Evolutionary conservation across 2,888 invertebrate species (phyloP).

Genomic region (Prosapia bicincta): DNA sequence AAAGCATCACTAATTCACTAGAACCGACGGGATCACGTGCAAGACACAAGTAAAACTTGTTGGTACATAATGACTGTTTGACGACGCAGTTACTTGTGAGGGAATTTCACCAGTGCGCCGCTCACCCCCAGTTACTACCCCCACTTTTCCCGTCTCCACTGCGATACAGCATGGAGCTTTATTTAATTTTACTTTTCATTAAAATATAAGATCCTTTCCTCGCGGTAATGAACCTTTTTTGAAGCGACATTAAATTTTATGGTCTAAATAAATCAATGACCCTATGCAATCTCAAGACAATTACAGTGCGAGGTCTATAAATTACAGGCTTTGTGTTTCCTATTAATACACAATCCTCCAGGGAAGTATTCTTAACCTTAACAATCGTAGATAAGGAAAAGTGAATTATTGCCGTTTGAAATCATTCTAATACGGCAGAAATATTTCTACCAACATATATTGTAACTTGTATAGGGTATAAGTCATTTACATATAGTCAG

Average conservation of each 20-base stretch:
- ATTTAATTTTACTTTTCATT: slow-evolving; percentile 2
- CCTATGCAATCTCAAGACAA: background rate
- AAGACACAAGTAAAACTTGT: background rate
- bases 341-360: background rate
- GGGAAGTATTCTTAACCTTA: too few relatives aligned
- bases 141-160: background rate
- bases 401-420: too few relatives aligned
- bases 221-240: background rate
- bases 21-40: background rate
- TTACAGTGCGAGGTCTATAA: background rate
- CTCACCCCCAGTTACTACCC: background rate
- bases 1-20: background rate
- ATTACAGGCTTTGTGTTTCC: background rate
- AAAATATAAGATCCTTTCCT: background rate
- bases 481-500: too few relatives aligned
- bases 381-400: too few relatives aligned
- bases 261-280: background rate
- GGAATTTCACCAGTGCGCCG: background rate
- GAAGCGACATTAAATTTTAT: background rate
- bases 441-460: too few relatives aligned
- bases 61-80: background rate
- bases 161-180: background rate
- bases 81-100: background rate
- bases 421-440: too few relatives aligned
- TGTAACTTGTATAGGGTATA: too few relatives aligned